Evolutionary conservation across 1,140 invertebrate species (phyloP).

Genomic region (Centruroides sculpturatus): DNA sequence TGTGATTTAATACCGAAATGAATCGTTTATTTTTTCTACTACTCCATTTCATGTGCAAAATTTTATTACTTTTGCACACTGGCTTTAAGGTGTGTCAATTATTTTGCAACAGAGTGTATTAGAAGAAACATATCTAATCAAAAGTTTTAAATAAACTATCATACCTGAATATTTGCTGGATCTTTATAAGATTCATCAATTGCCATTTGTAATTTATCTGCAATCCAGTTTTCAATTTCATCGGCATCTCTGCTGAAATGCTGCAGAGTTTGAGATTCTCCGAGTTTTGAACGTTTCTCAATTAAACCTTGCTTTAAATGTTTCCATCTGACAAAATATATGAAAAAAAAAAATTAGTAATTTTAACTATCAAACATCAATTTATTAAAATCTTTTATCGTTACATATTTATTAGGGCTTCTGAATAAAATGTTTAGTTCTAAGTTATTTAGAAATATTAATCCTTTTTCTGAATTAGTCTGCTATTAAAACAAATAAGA

Average conservation of each 20-base stretch:
- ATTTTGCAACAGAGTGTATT: neutral
- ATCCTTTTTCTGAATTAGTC: too few relatives aligned
- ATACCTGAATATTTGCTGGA: conserved; percentile 38
- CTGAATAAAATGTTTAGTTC: too few relatives aligned
- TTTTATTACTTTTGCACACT: neutral
- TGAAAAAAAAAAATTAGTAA: conserved; percentile 1
- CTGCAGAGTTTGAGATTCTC: conserved; percentile 95
- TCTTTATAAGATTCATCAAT: conserved; percentile 94
- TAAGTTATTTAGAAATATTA: too few relatives aligned
- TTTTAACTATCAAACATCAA: conserved; percentile 2
- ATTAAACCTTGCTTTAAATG: conserved; percentile 94
- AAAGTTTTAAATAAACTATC: neutral
- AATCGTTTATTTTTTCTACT: too few relatives aligned
- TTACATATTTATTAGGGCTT: too few relatives aligned
- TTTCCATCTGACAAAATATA: conserved; percentile 53
- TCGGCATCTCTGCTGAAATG: conserved; percentile 98
- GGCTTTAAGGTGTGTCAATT: neutral
- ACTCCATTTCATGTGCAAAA: too few relatives aligned
- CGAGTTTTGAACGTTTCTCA: conserved; percentile 87
- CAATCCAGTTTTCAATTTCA: conserved; percentile 99
- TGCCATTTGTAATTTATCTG: conserved; percentile 90
- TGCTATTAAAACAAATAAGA: too few relatives aligned
- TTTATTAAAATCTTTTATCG: too few relatives aligned
- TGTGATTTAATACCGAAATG: too few relatives aligned
- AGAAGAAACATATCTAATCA: neutral